Base-by-base conservation (phyloP, 1,140 invertebrate genomes). In the Aethina tumida region DNA sequence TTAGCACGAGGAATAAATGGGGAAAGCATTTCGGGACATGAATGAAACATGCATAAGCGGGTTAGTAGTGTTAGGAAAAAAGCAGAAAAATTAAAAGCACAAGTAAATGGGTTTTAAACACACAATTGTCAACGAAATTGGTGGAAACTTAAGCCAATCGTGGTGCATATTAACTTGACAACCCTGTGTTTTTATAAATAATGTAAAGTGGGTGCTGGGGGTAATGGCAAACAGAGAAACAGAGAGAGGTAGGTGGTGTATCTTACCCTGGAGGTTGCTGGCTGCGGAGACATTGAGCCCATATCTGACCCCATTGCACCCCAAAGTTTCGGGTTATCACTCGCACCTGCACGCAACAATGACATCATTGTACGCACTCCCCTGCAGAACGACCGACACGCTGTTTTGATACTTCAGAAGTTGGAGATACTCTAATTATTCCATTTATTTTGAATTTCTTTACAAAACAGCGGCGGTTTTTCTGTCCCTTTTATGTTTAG, bases 201-300 rank as follows among this genome's bases (percentile, higher is more conserved):
- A 24, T n/a, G 22, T 24, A 24, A 24, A 24, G 22, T 7, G 22
- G 7, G 22, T n/a, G 22, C n/a, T 7, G 22, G 22, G 6, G 7
- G 22, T n/a, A 7, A 7, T 24, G 22, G 22, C n/a, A 24, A n/a
- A 7, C 22, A 24, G n/a, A n/a, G 18, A 45, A 16, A 24, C 9
- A 13, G 36, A n/a, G 33, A 47, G 26, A 45, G 41, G 44, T 47
- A 41, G n/a, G n/a, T n/a, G n/a, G n/a, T 65, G 64, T 67, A 59
- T 67, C 70, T 73, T 73, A 73, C 70, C 70, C 70, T 71, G 65
- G 70, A 71, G 66, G 69, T 71, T 53, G 56, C 55, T 47, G 56
- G 58, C 52, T 66, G 66, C 45, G 65, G 64, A 57, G 65, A 66
- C 50, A 60, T 57, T 56, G 63, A 61, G 45, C 61, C 55, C 55